Evolutionary conservation across 2,797 vertebrate species (phyloP), one percentile per base, ranked within the genome.

Genomic region (Furcifer pardalis): DNA sequence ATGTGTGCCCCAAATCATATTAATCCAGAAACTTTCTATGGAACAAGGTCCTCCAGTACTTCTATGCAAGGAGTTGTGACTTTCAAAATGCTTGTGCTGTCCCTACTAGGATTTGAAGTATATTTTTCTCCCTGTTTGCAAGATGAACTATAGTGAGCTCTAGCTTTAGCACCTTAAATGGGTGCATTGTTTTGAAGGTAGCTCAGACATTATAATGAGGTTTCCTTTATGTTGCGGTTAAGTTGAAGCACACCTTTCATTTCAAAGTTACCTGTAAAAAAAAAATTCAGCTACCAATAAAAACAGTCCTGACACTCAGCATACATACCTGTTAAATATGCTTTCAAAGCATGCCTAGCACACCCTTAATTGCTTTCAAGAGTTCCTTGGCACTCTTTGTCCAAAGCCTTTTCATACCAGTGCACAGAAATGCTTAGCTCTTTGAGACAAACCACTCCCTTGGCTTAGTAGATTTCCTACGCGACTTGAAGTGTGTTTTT

Each of bases 271-370:
- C 40, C 49, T 81, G 63, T 49, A 30, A 32, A 77, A 77, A 77
- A 77, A 75, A 79, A 91, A 91, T 81, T 42, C 86, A 87, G 81
- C 89, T 59, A 91, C 84, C 90, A 37, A 86, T 83, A 94, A 93
- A 92, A 87, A 75, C 89, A 92, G 77, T 87, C 85, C 74, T 83
- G 82, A 89, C 87, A 86, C 69, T 1, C 86, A 84, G 87, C 89
- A 87, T 85, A 84, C 59, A 79, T 60, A 83, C 69, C 85, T 93
- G 90, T 87, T 86, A 84, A 90, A 91, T 91, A 91, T 89, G 84
- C 90, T 91, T 79, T 78, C 81, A 90, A 87, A 92, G 89, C 78
- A 83, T n/a, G 84, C 83, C 75, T 68, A 84, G 87, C 87, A 91
- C 90, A 89, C 91, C 88, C 86, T 66, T 84, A 91, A 89, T 89